phyloP scores from a whole-genome alignment of 2,113 vertebrate species.

The Lampris megalopsis region DNA sequence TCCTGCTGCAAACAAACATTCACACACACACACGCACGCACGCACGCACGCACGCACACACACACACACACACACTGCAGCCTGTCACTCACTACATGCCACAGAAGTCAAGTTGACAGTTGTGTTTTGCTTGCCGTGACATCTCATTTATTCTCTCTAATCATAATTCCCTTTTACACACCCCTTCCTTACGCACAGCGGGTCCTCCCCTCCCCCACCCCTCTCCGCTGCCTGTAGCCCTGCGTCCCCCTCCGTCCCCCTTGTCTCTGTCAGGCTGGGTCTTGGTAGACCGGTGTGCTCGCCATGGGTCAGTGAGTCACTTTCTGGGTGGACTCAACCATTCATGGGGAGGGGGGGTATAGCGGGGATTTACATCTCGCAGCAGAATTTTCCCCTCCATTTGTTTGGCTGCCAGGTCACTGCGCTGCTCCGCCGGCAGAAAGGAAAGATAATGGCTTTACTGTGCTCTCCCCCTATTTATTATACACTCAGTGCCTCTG shows the following conservation, averaged over 20 bases:
- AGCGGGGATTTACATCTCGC: slow-evolving; percentile 92
- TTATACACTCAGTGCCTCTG: slow-evolving; percentile 91
- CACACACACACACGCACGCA: slow-evolving; percentile 2
- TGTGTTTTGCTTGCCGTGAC: slow-evolving; percentile 90
- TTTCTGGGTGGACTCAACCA: slow-evolving; percentile 87
- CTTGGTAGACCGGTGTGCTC: slow-evolving; percentile 83
- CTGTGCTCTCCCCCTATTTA: slow-evolving; percentile 85
- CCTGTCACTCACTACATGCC: slow-evolving; percentile 84
- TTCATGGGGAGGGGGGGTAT: slow-evolving; percentile 78
- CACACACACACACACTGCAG: slow-evolving; percentile 56
- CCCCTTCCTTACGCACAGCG: slow-evolving; percentile 82
- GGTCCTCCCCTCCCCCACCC: slow-evolving; percentile 69
- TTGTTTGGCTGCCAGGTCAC: slow-evolving; percentile 94
- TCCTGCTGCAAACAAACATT: background rate
- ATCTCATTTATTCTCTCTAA: slow-evolving; percentile 90
- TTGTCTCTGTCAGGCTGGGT: slow-evolving; percentile 89
- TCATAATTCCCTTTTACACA: slow-evolving; percentile 92
- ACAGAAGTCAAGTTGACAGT: slow-evolving; percentile 88
- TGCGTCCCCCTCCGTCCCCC: slow-evolving; percentile 84
- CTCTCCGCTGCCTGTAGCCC: slow-evolving; percentile 68
- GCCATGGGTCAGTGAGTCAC: slow-evolving; percentile 90
- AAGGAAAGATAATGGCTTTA: slow-evolving; percentile 89
- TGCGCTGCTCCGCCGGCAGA: slow-evolving; percentile 84
- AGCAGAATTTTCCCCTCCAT: slow-evolving; percentile 94
- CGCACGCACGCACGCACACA: background rate